Conservation (phyloP, 2,113 vertebrate species). For the Martes martes region DNA sequence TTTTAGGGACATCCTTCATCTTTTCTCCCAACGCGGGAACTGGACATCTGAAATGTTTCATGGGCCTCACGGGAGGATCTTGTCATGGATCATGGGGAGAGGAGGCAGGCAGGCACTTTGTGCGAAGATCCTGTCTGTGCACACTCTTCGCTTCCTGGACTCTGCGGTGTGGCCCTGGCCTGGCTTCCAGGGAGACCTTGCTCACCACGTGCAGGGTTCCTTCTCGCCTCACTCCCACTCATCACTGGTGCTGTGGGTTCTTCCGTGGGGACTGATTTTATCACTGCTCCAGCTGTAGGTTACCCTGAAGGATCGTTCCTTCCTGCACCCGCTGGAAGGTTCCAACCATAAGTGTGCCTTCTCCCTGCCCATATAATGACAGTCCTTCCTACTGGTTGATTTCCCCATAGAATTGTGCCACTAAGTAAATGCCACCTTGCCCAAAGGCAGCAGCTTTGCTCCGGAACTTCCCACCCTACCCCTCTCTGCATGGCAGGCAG, state of each 20-base stretch:
- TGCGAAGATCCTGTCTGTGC: neutral
- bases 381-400: neutral
- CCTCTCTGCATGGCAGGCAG: neutral
- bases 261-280: neutral
- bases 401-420: neutral
- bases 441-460: neutral
- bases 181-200: neutral
- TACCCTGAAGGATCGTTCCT: neutral
- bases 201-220: neutral
- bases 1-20: constrained; percentile 85
- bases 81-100: neutral
- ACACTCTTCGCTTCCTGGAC: neutral
- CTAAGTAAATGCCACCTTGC: neutral
- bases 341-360: neutral
- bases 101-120: neutral
- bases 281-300: neutral
- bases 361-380: neutral
- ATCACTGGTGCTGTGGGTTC: neutral
- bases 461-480: neutral
- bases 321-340: neutral
- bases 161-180: neutral
- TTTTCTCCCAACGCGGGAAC: constrained; percentile 36
- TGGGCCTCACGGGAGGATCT: neutral
- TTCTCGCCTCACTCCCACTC: neutral
- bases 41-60: constrained; percentile 10